phyloP scores from a whole-genome alignment of 1,140 invertebrate genomes.

The Zaprionus ornatus region DNA sequence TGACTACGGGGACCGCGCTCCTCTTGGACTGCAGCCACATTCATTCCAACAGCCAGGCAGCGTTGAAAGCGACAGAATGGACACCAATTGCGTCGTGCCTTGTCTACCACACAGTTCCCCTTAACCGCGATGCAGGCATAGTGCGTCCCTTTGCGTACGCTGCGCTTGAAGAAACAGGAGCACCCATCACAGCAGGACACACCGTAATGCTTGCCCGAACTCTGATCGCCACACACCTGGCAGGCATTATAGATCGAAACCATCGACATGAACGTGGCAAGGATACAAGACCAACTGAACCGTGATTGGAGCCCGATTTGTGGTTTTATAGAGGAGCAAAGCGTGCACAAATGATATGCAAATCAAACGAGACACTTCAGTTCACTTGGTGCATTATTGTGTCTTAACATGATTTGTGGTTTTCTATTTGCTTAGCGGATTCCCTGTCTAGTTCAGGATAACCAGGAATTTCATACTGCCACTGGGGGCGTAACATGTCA shows the following conservation, averaged over 20 bases:
- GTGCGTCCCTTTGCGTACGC: slow-evolving; percentile 88
- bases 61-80: slow-evolving; percentile 92
- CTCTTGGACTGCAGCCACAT: slow-evolving; percentile 91
- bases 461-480: slow-evolving; percentile 13
- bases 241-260: slow-evolving; percentile 83
- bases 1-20: slow-evolving; percentile 88
- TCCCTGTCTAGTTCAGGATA: slow-evolving; percentile 23
- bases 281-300: slow-evolving; percentile 22
- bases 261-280: slow-evolving; percentile 47
- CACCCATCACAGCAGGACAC: slow-evolving; percentile 94
- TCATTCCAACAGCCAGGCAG: slow-evolving; percentile 92
- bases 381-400: slow-evolving; percentile 44
- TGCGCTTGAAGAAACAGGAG: slow-evolving; percentile 95
- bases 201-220: slow-evolving; percentile 94
- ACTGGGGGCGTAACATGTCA: slow-evolving; percentile 68
- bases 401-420: slow-evolving; percentile 65
- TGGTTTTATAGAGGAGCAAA: slow-evolving; percentile 60
- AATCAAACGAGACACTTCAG: slow-evolving; percentile 59
- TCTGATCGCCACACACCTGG: slow-evolving; percentile 93
- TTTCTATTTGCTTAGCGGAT: slow-evolving; percentile 64
- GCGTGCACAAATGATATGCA: slow-evolving; percentile 77
- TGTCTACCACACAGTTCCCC: slow-evolving; percentile 91
- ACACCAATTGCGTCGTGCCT: slow-evolving; percentile 94
- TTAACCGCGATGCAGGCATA: slow-evolving; percentile 91
- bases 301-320: slow-evolving; percentile 24